A percentile compares a stretch with the other conserved stretches of the same genome.
phyloP scores from a whole-genome alignment of 2,888 invertebrate species.

The Nomada ferruginata region DNA sequence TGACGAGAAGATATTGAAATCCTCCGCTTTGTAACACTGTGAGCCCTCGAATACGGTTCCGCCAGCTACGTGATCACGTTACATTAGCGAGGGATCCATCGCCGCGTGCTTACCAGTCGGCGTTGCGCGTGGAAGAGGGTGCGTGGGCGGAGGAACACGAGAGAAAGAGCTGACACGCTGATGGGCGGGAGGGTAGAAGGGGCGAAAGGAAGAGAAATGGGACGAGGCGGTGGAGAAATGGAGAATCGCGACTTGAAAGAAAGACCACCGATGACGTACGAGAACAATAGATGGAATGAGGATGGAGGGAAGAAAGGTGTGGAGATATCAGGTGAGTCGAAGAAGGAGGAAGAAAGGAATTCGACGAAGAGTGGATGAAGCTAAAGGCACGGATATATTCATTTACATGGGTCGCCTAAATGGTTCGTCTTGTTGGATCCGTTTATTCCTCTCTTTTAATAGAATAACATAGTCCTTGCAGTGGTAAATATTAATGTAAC shows the following conservation, averaged over 20 bases:
- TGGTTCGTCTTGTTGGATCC: no score
- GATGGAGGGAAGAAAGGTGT: neutral
- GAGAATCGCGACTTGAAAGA: neutral
- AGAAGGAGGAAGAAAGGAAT: neutral
- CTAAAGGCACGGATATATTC: no score
- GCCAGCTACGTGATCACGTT: slow-evolving; percentile 62
- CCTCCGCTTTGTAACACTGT: slow-evolving; percentile 56
- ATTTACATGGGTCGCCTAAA: no score
- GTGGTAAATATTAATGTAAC: no score
- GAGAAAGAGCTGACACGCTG: slow-evolving; percentile 19
- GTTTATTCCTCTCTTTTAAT: no score
- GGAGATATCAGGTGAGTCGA: neutral
- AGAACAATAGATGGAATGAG: neutral
- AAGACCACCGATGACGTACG: neutral
- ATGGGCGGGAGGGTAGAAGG: slow-evolving; percentile 2
- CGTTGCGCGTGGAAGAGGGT: slow-evolving; percentile 6
- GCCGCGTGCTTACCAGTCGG: slow-evolving; percentile 13
- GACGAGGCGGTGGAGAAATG: neutral
- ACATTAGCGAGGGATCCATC: slow-evolving; percentile 42
- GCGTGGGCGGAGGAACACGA: slow-evolving; percentile 9
- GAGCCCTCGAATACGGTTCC: slow-evolving; percentile 38
- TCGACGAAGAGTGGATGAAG: neutral
- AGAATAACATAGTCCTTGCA: no score
- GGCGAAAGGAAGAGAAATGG: slow-evolving; percentile 10
- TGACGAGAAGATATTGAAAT: slow-evolving; percentile 62